A percentile compares a stretch with the other conserved stretches of the same genome.
phyloP scores from a whole-genome alignment of 92 coral and sea anemone genomes.

The Epizoanthus illoricatus region DNA sequence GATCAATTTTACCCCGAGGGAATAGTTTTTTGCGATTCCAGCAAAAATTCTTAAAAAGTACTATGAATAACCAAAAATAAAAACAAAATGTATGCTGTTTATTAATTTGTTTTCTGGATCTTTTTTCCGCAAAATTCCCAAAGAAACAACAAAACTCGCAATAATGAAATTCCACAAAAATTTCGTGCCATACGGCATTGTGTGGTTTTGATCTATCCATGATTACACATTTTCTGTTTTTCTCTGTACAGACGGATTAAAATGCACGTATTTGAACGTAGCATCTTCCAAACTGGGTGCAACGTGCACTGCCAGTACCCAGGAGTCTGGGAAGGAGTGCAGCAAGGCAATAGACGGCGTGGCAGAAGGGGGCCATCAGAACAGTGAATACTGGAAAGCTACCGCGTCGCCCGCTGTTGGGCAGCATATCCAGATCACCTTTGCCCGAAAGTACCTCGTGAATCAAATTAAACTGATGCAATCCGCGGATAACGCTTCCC shows the following conservation, averaged over 20 bases:
- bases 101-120: too few relatives aligned
- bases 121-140: too few relatives aligned
- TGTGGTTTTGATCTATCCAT: too few relatives aligned
- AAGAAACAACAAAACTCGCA: too few relatives aligned
- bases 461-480: conserved; percentile 21
- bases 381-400: neutral
- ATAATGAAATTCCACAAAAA: too few relatives aligned
- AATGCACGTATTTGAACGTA: conserved; percentile 17
- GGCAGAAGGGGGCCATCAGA: conserved; percentile 2
- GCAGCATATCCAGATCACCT: neutral
- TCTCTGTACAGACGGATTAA: conserved; percentile 5
- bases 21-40: too few relatives aligned
- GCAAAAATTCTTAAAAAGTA: too few relatives aligned
- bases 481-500: neutral
- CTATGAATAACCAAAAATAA: too few relatives aligned
- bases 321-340: neutral
- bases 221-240: neutral
- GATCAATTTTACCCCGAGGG: too few relatives aligned
- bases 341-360: conserved; percentile 1
- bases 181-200: too few relatives aligned
- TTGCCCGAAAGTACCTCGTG: conserved; percentile 12
- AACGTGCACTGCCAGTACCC: neutral
- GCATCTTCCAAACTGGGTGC: conserved; percentile 14
- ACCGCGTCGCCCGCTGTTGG: neutral
- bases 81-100: too few relatives aligned